Conservation (phyloP, 2,113 vertebrate genomes). For the Urocolius indicus region DNA sequence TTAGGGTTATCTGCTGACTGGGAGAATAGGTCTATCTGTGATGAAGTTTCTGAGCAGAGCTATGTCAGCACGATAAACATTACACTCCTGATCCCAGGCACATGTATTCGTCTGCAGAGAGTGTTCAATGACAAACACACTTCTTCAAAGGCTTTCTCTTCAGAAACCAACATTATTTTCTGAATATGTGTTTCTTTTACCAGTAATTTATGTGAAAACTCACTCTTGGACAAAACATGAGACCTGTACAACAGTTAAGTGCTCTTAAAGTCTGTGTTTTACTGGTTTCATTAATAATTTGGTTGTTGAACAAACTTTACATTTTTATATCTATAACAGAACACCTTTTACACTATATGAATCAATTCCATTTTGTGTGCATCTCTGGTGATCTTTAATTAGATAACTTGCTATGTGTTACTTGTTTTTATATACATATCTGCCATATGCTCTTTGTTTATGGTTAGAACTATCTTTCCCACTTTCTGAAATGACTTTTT, state of each 20-base stretch:
- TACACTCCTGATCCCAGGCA: background rate
- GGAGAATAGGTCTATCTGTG: background rate
- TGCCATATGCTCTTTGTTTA: constrained; percentile 4
- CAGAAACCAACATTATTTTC: background rate
- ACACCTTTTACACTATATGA: background rate
- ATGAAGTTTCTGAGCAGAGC: background rate
- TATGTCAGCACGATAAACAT: background rate
- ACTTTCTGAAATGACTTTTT: background rate
- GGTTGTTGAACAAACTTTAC: background rate
- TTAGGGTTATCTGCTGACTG: background rate
- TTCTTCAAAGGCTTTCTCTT: background rate
- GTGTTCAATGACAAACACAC: background rate
- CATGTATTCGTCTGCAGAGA: background rate
- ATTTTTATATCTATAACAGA: background rate
- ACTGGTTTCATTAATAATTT: background rate
- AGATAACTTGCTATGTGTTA: background rate
- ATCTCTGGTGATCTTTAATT: background rate
- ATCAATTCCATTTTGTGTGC: background rate
- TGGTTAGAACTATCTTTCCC: background rate
- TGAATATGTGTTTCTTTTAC: background rate
- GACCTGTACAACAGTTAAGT: background rate
- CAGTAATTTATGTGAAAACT: background rate
- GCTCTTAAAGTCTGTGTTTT: background rate
- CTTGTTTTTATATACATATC: background rate
- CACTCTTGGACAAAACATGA: background rate